phyloP scores from a whole-genome alignment of 2,113 vertebrate genomes.

The Rhombomys opimus region DNA sequence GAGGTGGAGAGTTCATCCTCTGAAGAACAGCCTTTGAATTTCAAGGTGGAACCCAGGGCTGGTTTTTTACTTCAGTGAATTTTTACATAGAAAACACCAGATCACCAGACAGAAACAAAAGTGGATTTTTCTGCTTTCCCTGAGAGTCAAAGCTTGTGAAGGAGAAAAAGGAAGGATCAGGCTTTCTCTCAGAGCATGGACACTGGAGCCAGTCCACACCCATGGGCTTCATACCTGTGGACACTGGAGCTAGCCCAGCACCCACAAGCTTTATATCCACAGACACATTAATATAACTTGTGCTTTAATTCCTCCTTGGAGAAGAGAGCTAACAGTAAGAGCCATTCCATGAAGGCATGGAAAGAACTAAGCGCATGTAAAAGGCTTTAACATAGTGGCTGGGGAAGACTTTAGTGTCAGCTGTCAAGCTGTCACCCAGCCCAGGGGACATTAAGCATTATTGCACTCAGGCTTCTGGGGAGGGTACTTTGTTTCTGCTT shows the following conservation, averaged over 20 bases:
- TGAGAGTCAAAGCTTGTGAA: neutral
- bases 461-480: neutral
- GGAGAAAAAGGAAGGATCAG: neutral
- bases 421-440: neutral
- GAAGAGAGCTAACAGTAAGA: constrained; percentile 13
- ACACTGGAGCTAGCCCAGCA: neutral
- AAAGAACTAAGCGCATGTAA: neutral
- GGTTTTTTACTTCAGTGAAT: neutral
- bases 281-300: neutral
- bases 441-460: neutral
- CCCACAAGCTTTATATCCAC: neutral
- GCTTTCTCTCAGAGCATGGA: neutral
- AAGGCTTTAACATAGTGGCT: neutral
- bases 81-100: neutral
- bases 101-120: neutral
- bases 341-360: neutral
- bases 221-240: neutral
- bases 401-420: neutral
- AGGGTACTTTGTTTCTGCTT: neutral
- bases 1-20: neutral
- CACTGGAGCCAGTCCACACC: neutral
- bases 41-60: neutral
- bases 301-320: constrained; percentile 50
- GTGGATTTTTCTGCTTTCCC: neutral
- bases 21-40: neutral